These are phyloP conservation scores for Spilosoma lubricipeda DNA, from an alignment of 2,888 invertebrate species.

Conservation along the genomic window DNA sequence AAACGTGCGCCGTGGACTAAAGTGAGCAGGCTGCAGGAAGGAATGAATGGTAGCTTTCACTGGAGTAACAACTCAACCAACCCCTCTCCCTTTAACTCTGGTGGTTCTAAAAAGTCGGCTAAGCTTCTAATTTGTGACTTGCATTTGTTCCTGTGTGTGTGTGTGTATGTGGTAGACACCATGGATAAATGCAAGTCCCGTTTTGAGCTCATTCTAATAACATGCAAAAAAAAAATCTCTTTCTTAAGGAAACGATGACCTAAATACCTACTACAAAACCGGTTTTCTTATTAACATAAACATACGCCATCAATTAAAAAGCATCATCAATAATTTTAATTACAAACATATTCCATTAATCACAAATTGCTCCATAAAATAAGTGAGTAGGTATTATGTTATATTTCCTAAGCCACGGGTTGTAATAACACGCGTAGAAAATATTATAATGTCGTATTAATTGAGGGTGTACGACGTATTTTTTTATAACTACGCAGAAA, in stretches of 20 bases:
- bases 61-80: too few relatives aligned
- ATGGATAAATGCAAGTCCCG: too few relatives aligned
- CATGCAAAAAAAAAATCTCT: too few relatives aligned
- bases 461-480: background rate
- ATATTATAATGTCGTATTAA: background rate
- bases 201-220: too few relatives aligned
- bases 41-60: too few relatives aligned
- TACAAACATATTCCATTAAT: background rate
- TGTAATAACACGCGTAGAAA: constrained; percentile 4
- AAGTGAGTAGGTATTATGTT: background rate
- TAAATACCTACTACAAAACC: background rate
- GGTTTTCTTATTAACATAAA: background rate
- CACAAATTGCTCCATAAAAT: constrained; percentile 1
- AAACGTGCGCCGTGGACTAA: too few relatives aligned
- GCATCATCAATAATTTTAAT: background rate
- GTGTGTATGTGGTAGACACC: too few relatives aligned
- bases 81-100: too few relatives aligned
- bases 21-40: too few relatives aligned
- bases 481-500: background rate
- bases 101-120: too few relatives aligned
- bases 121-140: too few relatives aligned
- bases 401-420: constrained; percentile 19
- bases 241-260: background rate
- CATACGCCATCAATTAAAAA: background rate
- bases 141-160: too few relatives aligned